Conservation (phyloP, 1,140 invertebrate genomes). For the Drosophila burlai region DNA sequence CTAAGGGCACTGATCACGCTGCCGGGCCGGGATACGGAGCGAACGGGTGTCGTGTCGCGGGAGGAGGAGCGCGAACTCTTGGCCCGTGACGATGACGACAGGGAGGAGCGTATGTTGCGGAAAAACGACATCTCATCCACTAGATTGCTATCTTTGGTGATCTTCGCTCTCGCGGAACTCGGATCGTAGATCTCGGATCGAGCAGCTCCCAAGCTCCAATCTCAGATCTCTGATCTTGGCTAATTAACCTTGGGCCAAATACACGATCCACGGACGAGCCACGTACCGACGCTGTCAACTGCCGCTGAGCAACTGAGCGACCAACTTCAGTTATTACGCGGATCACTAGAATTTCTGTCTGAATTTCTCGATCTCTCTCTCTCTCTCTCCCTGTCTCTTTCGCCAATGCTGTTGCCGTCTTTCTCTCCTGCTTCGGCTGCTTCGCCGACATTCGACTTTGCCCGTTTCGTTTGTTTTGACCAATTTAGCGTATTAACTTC, state of each 20-base stretch:
- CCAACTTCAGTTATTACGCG: slow-evolving; percentile 73
- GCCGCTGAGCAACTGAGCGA: slow-evolving; percentile 66
- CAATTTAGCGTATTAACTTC: slow-evolving; percentile 78
- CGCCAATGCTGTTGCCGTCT: slow-evolving; percentile 6
- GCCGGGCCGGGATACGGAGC: slow-evolving; percentile 62
- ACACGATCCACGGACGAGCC: slow-evolving; percentile 25
- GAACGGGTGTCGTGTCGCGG: slow-evolving; percentile 79
- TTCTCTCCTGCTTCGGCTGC: slow-evolving; percentile 7
- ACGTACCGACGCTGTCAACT: slow-evolving; percentile 61
- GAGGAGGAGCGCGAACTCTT: slow-evolving; percentile 72
- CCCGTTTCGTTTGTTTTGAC: slow-evolving; percentile 73
- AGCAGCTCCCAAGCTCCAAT: slow-evolving; percentile 22
- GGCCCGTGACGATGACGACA: slow-evolving; percentile 71
- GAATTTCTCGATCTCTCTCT: slow-evolving; percentile 12
- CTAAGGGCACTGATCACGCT: slow-evolving; percentile 63
- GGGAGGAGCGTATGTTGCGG: slow-evolving; percentile 77
- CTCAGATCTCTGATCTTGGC: slow-evolving; percentile 37
- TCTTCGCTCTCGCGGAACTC: slow-evolving; percentile 19
- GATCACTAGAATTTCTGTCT: slow-evolving; percentile 74
- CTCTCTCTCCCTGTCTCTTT: slow-evolving; percentile 19
- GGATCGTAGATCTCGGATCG: slow-evolving; percentile 16
- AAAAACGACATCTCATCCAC: slow-evolving; percentile 75
- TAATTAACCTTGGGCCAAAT: slow-evolving; percentile 33
- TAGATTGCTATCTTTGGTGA: slow-evolving; percentile 19
- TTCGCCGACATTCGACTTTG: slow-evolving; percentile 32